These are phyloP conservation scores for Desmophyllum pertusum DNA, from an alignment of 92 coral and sea anemone species.

Conservation along the genomic window DNA sequence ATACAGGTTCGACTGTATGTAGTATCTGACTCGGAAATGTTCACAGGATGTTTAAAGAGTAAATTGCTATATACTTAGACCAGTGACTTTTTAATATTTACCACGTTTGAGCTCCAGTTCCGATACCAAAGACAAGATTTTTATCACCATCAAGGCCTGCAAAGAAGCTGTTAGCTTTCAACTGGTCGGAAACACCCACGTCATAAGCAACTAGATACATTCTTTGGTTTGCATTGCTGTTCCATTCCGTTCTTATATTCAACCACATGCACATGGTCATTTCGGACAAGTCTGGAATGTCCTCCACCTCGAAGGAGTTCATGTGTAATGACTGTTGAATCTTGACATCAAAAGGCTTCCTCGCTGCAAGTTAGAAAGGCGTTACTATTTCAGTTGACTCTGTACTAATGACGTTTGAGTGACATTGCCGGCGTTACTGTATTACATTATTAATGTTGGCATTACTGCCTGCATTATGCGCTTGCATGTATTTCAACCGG, in stretches of 20 bases:
- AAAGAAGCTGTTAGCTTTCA: slow-evolving; percentile 5
- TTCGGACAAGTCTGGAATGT: slow-evolving; percentile 1
- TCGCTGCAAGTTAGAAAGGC: neutral
- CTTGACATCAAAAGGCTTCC: neutral
- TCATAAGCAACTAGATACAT: neutral
- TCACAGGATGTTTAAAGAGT: too few species aligned
- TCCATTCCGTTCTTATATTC: neutral
- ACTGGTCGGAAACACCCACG: neutral
- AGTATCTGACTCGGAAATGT: too few species aligned
- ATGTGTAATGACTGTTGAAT: neutral
- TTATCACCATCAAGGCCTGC: neutral
- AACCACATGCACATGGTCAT: slow-evolving; percentile 9
- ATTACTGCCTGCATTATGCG: too few species aligned
- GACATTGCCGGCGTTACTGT: too few species aligned
- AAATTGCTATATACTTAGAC: too few species aligned
- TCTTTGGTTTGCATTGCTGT: neutral
- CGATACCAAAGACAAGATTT: neutral
- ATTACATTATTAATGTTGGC: too few species aligned
- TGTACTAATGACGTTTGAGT: neutral
- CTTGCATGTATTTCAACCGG: too few species aligned
- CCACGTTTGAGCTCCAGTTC: neutral
- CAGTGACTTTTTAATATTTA: neutral
- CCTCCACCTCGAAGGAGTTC: neutral
- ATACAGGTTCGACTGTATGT: too few species aligned
- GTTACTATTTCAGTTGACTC: too few species aligned